Evolutionary conservation across 2,797 vertebrate genomes (phyloP), one percentile per base, ranked within the genome.

Genomic region (Tadarida brasiliensis): DNA sequence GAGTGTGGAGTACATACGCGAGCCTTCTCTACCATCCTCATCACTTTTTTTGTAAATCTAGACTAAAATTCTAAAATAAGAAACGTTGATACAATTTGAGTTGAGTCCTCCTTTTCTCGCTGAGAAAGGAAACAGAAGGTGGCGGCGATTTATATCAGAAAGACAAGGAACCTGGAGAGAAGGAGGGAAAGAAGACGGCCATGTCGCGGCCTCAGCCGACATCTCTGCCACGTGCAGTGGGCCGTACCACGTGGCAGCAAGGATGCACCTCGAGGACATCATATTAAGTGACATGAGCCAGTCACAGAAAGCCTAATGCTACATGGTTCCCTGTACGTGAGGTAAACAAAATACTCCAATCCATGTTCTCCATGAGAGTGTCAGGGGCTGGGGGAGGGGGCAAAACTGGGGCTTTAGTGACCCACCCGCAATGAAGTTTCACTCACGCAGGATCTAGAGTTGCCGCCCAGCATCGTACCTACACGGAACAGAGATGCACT

Each of bases 11-110:
- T 73, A 17, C 11, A 1, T 67, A 22, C 14, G 39, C 22, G 68
- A 17, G 20, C 67, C 57, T 0, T 35, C 35, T 92, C 15, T 10
- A 7, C 2, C 24, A 33, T 63, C 10, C 30, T 91, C 49, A 11
- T 70, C 0, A 20, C 1, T 51, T 59, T 71, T 85, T 77, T 20
- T 24, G 17, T 78, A 67, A 91, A 68, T 51, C 5, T 73, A 77
- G 91, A 65, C 26, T 57, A 35, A 91, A 80, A 51, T 81, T 61
- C 28, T 63, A 68, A 35, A 74, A 22, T 33, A 44, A 61, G 74
- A 57, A 61, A 22, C 12, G 12, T 51, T 47, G 7, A n/a, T 44
- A 39, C 77, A 17, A 85, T 44, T 89, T 7, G 2, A 35, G 56
- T 63, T 30, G 7, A 87, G 15, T 91, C 2, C 33, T 19, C 88